Conservation (phyloP, 2,797 vertebrate species). For the Lagodon rhomboides region DNA sequence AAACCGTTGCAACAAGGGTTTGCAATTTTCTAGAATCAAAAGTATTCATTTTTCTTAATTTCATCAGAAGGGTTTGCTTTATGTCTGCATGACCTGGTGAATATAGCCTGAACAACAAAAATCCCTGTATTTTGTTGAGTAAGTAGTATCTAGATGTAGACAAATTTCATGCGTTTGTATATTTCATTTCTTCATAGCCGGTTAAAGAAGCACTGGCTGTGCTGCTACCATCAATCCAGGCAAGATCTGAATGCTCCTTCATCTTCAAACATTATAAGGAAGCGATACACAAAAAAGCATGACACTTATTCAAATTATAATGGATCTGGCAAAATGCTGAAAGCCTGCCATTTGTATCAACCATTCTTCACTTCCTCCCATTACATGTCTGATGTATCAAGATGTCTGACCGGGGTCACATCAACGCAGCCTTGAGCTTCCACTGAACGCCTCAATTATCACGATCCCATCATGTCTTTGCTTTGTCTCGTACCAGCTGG, state of each 20-base stretch:
- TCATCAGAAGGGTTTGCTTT: no score
- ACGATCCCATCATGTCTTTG: conserved; percentile 34
- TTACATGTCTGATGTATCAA: conserved; percentile 30
- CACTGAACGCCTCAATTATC: conserved; percentile 31
- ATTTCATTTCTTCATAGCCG: not conserved
- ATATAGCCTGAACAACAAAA: no score
- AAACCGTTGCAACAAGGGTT: no score
- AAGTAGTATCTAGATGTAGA: not conserved
- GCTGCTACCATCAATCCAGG: conserved; percentile 5
- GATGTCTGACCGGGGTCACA: conserved; percentile 38
- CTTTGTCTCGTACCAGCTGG: conserved; percentile 4
- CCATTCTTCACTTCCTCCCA: not conserved
- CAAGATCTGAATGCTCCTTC: conserved; percentile 12
- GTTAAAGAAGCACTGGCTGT: not conserved
- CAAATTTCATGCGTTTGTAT: not conserved
- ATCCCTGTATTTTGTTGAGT: no score
- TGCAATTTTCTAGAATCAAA: no score
- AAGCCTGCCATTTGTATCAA: conserved; percentile 36
- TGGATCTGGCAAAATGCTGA: conserved; percentile 32
- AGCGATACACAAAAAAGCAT: not conserved
- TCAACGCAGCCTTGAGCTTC: conserved; percentile 27
- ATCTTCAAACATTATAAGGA: conserved; percentile 15
- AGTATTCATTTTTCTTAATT: no score
- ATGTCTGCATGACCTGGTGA: no score
- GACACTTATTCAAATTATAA: conserved; percentile 32